phyloP scores from a whole-genome alignment of 2,888 invertebrate genomes.

The Macrophya annulata region DNA sequence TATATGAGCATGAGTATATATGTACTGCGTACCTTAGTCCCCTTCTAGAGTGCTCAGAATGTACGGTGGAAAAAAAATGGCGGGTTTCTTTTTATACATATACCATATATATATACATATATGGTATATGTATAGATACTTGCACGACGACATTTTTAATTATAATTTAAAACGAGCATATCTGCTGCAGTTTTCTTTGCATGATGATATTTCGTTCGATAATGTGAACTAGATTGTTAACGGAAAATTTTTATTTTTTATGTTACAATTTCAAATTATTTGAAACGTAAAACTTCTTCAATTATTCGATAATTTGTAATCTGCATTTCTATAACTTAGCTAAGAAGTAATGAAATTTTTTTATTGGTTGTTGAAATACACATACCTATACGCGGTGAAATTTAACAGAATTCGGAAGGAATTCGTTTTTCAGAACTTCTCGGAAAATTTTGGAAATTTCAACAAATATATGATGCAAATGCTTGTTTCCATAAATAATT shows the following conservation, averaged over 20 bases:
- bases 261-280: background rate
- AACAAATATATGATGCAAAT: background rate
- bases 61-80: conserved; percentile 41
- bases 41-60: conserved; percentile 3
- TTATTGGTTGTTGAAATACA: background rate
- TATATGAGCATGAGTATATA: background rate
- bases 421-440: too few relatives aligned
- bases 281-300: background rate
- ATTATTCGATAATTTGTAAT: background rate
- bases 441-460: background rate
- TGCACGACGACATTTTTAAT: conserved; percentile 9
- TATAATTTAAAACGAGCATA: background rate
- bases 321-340: background rate
- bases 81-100: conserved; percentile 32
- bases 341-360: background rate
- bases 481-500: background rate
- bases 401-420: too few relatives aligned
- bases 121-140: background rate
- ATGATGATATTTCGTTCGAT: background rate
- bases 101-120: background rate
- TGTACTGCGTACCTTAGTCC: conserved; percentile 8
- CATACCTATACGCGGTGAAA: background rate
- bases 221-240: background rate
- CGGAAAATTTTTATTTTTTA: background rate
- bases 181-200: background rate